Conservation (phyloP, 2,888 invertebrate genomes). For the Eucera pruinosa region DNA sequence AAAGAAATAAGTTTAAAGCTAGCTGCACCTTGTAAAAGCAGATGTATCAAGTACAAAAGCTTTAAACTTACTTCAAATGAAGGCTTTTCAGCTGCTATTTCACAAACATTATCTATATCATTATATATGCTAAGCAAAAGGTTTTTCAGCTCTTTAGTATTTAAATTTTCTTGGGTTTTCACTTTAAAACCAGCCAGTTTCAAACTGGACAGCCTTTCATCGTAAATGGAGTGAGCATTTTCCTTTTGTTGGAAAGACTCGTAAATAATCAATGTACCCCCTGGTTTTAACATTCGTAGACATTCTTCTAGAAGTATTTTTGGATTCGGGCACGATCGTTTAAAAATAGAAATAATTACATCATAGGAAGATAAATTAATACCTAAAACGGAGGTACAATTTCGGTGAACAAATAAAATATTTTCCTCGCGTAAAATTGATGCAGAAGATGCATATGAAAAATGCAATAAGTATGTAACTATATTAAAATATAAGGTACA, state of each 20-base stretch:
- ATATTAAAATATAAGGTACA: background rate
- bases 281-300: constrained; percentile 88
- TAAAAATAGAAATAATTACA: constrained; percentile 86
- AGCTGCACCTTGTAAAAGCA: too few species aligned
- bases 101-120: constrained; percentile 61
- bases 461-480: too few species aligned
- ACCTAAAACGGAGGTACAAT: constrained; percentile 36
- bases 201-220: constrained; percentile 84
- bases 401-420: background rate
- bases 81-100: constrained; percentile 79
- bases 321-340: constrained; percentile 81
- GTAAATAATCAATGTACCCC: constrained; percentile 86
- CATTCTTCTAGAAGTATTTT: constrained; percentile 85
- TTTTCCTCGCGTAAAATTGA: background rate
- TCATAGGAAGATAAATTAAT: constrained; percentile 86
- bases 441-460: background rate
- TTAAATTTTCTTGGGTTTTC: constrained; percentile 44
- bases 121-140: constrained; percentile 41
- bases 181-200: constrained; percentile 89
- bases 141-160: constrained; percentile 42
- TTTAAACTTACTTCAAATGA: constrained; percentile 75
- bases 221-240: constrained; percentile 61
- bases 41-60: background rate
- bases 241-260: constrained; percentile 82
- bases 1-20: background rate